phyloP scores from a whole-genome alignment of 2,113 vertebrate species.

The Bungarus multicinctus region DNA sequence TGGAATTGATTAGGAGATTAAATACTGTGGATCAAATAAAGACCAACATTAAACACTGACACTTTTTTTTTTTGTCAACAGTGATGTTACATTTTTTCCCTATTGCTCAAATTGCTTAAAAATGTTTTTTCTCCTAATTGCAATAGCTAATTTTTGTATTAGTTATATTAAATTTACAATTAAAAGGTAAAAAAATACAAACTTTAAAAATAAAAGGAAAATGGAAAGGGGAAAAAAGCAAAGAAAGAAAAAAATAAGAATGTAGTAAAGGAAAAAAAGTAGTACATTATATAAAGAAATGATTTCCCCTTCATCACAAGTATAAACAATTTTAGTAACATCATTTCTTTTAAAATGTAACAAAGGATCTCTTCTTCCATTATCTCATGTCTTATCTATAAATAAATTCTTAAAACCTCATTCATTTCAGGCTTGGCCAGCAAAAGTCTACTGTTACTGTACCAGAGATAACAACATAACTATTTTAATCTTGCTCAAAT shows the following conservation, averaged over 20 bases:
- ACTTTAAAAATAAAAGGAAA: not conserved
- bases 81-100: constrained; percentile 4
- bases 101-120: not conserved
- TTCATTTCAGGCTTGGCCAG: not conserved
- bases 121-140: constrained; percentile 14
- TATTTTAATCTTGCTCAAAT: not conserved
- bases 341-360: not conserved
- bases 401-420: not conserved
- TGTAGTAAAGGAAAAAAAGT: not conserved
- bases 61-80: not conserved
- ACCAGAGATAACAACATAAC: not conserved
- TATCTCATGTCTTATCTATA: not conserved
- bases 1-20: not conserved
- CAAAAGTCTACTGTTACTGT: not conserved
- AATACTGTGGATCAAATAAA: not conserved
- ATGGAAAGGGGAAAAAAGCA: not conserved
- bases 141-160: constrained; percentile 8
- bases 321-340: too few species aligned
- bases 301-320: not conserved
- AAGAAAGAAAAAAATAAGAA: not conserved
- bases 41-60: not conserved
- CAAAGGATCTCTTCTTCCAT: too few species aligned
- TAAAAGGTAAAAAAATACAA: not conserved
- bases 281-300: not conserved
- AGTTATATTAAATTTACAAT: not conserved